Evolutionary conservation across 92 coral and sea anemone genomes (phyloP), one percentile per base, ranked within the genome.

Genomic region (Parazoanthus swiftii): DNA sequence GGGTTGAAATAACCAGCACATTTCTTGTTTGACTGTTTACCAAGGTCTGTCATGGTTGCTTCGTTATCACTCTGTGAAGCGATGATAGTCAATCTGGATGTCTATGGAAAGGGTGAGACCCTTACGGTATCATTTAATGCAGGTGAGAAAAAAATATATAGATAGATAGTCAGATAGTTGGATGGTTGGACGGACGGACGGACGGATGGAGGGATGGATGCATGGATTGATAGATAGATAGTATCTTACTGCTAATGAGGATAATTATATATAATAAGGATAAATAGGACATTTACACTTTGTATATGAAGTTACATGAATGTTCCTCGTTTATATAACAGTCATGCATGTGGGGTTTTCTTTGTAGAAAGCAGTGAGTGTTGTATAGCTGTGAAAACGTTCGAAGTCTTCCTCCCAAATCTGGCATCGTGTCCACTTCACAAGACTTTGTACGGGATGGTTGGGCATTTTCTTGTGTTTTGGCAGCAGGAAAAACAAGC

Each of bases 361-460:
- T 44, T 4, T 4, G 14, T 35, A 84, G 87, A 66, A 42, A 66
- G 38, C 66, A 26, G 63, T 44, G 78, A 29, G 48, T 26, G 67
- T 29, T 48, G 48, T 35, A 13, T 84, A 70, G 36, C 29, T 13
- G 33, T 46, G 29, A 50, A 44, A 54, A 9, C 33, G 20, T 29
- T 15, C 16, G 20, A 73, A 7, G 87, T 84, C 68, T 84, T 84
- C 46, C 63, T 84, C 21, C 87, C 87, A 25, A 70, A 51, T 29
- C 79, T 84, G 87, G 68, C 79, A 7, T 72, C 37, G 26, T 29
- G 44, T 33, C 37, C n/a, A 0, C 23, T 44, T 35, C 20, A 0
- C 38, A 42, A 48, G 79, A 46, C 79, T 8, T 54, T 84, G 87
- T 84, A 70, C 35, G 87, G 87, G 9, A 70, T 44, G 87, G 87